phyloP scores from a whole-genome alignment of 2,113 vertebrate genomes.

The Cygnus atratus region DNA sequence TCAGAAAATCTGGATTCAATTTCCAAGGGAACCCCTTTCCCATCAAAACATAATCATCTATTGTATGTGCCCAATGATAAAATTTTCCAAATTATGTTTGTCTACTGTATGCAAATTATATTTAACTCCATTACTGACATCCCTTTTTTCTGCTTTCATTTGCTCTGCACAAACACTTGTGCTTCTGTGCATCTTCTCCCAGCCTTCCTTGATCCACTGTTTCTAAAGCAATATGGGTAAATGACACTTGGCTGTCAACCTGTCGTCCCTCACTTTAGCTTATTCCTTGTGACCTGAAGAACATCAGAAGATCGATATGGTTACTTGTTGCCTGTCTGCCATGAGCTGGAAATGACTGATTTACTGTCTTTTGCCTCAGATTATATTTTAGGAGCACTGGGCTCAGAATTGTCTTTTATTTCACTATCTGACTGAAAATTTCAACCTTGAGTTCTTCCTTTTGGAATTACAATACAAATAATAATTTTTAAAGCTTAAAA shows the following conservation, averaged over 20 bases:
- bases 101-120: background rate
- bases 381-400: background rate
- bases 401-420: background rate
- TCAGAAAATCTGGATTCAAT: background rate
- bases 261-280: background rate
- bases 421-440: background rate
- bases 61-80: background rate
- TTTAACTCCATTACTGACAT: background rate
- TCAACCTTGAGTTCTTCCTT: background rate
- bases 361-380: background rate
- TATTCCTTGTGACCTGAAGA: background rate
- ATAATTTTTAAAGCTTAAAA: background rate
- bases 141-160: background rate
- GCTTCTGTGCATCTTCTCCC: background rate
- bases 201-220: background rate
- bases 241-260: background rate
- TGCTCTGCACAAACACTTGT: background rate
- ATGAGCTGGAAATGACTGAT: background rate
- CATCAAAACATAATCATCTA: background rate
- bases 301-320: background rate
- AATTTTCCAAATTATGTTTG: background rate
- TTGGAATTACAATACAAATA: background rate
- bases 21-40: background rate
- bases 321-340: background rate
- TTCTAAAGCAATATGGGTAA: background rate